These are phyloP conservation scores for Tapirus indicus DNA, from an alignment of 2,797 vertebrate species.

Conservation along the genomic window DNA sequence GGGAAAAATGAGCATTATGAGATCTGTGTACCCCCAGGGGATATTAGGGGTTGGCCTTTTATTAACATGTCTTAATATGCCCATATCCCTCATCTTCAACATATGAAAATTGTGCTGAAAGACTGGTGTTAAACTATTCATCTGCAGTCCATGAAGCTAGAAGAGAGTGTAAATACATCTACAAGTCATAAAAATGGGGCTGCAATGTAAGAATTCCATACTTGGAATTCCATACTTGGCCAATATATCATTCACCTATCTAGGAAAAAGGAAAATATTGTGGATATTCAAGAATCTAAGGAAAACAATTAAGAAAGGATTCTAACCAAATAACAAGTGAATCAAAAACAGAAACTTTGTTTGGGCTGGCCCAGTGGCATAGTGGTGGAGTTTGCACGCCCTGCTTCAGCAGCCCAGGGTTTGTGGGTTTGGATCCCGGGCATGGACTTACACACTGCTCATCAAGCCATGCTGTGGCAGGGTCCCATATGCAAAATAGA, in stretches of 20 bases:
- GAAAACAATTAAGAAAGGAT: neutral
- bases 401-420: too few species aligned
- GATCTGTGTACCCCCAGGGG: neutral
- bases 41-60: neutral
- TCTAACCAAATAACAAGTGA: neutral
- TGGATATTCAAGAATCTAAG: neutral
- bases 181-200: neutral
- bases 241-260: neutral
- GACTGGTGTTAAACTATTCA: neutral
- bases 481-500: too few species aligned
- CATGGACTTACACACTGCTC: too few species aligned
- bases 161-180: neutral
- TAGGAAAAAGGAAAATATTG: neutral
- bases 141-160: neutral
- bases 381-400: too few species aligned
- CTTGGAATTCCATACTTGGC: neutral
- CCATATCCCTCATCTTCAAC: neutral
- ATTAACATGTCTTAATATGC: neutral
- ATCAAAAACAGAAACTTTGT: neutral
- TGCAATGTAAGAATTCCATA: neutral
- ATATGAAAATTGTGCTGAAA: neutral
- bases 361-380: too few species aligned
- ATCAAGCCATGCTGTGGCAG: too few species aligned
- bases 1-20: neutral
- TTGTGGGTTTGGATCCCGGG: too few species aligned